These are phyloP conservation scores for Psephotus haematonotus DNA, from an alignment of 2,113 vertebrate species.

Conservation along the genomic window DNA sequence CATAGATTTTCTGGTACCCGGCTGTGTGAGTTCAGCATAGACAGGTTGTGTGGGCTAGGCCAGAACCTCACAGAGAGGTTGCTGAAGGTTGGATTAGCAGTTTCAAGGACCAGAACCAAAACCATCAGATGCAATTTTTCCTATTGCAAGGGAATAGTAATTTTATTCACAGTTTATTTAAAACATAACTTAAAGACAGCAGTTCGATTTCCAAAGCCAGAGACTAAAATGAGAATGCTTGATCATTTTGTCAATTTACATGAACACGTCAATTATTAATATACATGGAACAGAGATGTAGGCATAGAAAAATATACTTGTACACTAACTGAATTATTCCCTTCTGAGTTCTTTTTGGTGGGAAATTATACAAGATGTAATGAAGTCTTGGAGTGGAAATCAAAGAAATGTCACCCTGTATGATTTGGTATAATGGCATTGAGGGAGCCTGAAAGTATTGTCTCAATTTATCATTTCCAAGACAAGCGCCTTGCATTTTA, in stretches of 20 bases:
- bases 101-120: neutral
- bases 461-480: slow-evolving; percentile 41
- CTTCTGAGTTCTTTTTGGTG: slow-evolving; percentile 12
- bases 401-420: slow-evolving; percentile 6
- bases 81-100: neutral
- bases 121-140: neutral
- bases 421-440: neutral
- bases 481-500: slow-evolving; percentile 12
- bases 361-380: neutral
- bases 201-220: neutral
- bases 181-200: neutral
- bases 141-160: neutral
- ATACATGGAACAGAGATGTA: neutral
- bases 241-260: slow-evolving; percentile 41
- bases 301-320: slow-evolving; percentile 27
- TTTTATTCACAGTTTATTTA: slow-evolving; percentile 41
- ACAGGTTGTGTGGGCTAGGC: neutral
- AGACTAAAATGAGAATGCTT: neutral
- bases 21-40: neutral
- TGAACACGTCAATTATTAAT: slow-evolving; percentile 24
- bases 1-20: neutral
- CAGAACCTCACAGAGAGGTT: neutral
- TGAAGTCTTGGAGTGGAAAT: slow-evolving; percentile 38
- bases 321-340: slow-evolving; percentile 20
- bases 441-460: neutral